Evolutionary conservation across 2,888 invertebrate species (phyloP).

Genomic region (Idaea aversata): DNA sequence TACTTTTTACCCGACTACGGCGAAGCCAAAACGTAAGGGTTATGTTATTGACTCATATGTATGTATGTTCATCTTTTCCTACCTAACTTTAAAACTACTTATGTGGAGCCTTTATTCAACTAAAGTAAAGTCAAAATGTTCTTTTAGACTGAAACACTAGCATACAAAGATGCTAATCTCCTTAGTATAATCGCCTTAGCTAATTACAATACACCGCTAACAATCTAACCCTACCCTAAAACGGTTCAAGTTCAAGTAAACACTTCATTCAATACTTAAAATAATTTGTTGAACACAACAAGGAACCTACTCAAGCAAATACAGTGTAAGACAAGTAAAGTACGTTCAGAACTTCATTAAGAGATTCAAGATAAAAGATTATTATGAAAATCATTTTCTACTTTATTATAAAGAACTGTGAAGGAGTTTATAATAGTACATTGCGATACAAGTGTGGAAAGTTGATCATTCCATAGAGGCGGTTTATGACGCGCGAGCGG

Average conservation of each 20-base stretch:
- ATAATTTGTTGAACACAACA: constrained; percentile 37
- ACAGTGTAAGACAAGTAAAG: constrained; percentile 17
- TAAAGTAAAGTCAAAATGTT: too few relatives aligned
- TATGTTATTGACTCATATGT: too few relatives aligned
- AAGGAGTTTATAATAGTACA: neutral
- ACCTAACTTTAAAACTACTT: too few relatives aligned
- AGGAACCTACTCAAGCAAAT: constrained; percentile 29
- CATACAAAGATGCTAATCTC: too few relatives aligned
- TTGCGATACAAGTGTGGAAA: too few relatives aligned
- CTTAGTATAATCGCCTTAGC: neutral
- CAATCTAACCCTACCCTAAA: constrained; percentile 13
- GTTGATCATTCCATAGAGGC: too few relatives aligned
- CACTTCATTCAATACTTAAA: constrained; percentile 33
- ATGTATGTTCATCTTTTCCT: too few relatives aligned
- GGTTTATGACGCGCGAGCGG: too few relatives aligned
- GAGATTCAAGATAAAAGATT: constrained; percentile 7
- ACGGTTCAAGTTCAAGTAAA: constrained; percentile 28
- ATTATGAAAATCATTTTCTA: constrained; percentile 6
- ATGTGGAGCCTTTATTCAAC: too few relatives aligned
- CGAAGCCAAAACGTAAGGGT: too few relatives aligned
- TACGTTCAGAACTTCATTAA: constrained; percentile 23
- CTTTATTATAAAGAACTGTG: neutral
- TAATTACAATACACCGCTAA: constrained; percentile 2
- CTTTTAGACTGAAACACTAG: too few relatives aligned
- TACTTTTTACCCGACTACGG: too few relatives aligned